phyloP scores from a whole-genome alignment of 2,113 vertebrate genomes.

The Ageneiosus marmoratus region DNA sequence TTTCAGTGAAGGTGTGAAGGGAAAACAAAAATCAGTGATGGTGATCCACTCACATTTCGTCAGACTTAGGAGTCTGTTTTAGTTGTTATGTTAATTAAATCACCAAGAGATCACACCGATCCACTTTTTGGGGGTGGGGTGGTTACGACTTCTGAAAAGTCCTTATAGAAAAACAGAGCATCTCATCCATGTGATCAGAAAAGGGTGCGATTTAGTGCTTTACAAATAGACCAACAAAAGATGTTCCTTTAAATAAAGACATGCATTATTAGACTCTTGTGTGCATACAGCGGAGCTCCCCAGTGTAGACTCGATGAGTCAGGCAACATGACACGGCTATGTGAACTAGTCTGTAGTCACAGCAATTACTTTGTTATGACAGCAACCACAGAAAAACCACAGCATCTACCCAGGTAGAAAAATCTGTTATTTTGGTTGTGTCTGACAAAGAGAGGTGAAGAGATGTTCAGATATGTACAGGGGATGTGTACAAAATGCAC shows the following conservation, averaged over 20 bases:
- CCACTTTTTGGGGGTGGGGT: not conserved
- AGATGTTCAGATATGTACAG: not conserved
- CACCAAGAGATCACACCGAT: not conserved
- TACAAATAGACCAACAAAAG: conserved; percentile 18
- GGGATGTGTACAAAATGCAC: not conserved
- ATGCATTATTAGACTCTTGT: not conserved
- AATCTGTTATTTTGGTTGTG: not conserved
- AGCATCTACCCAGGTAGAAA: not conserved
- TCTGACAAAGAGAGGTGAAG: not conserved
- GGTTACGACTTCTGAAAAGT: not conserved
- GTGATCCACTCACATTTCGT: conserved; percentile 16
- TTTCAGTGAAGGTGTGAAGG: not conserved
- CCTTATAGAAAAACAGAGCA: not conserved
- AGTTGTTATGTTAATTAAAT: conserved; percentile 33
- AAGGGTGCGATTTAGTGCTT: not conserved
- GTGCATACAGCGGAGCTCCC: not conserved
- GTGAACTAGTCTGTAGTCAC: conserved; percentile 33
- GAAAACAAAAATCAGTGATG: not conserved
- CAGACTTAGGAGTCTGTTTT: not conserved
- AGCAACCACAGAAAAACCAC: not conserved
- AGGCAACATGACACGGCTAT: conserved; percentile 23
- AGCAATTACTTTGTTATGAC: conserved; percentile 40
- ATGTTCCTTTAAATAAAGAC: conserved; percentile 3
- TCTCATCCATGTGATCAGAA: not conserved
- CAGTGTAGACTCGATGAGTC: not conserved